Percentiles rank a stretch among this genome's conserved stretches.
Evolutionary conservation across 2,797 vertebrate species (phyloP).

Genomic region (Poeciliopsis presidionis): DNA sequence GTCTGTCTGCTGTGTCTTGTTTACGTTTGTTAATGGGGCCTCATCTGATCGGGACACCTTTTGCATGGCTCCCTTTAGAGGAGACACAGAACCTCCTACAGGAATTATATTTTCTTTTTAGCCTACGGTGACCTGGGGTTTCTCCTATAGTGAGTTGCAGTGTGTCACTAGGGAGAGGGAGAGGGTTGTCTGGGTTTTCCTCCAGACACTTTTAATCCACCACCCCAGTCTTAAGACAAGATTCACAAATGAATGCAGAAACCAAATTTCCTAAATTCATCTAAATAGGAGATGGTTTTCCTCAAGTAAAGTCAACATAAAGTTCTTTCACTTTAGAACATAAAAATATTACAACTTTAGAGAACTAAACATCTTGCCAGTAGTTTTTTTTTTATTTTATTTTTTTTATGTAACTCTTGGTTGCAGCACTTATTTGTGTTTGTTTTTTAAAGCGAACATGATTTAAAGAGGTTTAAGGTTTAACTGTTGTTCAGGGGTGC

Average conservation of each 20-base stretch:
- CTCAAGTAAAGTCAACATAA: not conserved
- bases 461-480: not conserved
- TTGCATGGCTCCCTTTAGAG: not conserved
- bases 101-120: not conserved
- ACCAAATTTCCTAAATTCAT: not conserved
- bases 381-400: not conserved
- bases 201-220: not conserved
- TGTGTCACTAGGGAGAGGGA: not conserved
- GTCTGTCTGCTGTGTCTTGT: not conserved
- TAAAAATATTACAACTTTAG: not conserved
- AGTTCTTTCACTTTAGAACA: not conserved
- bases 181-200: not conserved
- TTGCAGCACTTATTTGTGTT: not conserved
- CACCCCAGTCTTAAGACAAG: not conserved
- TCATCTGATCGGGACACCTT: not conserved
- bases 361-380: not conserved
- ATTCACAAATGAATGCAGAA: not conserved
- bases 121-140: not conserved
- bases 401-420: not conserved
- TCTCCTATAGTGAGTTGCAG: not conserved
- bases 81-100: not conserved
- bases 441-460: not conserved
- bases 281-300: not conserved
- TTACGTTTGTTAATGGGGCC: not conserved
- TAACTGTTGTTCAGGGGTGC: not conserved